These are phyloP conservation scores for Crossocerus cetratus DNA, from an alignment of 2,888 invertebrate genomes.

Conservation along the genomic window DNA sequence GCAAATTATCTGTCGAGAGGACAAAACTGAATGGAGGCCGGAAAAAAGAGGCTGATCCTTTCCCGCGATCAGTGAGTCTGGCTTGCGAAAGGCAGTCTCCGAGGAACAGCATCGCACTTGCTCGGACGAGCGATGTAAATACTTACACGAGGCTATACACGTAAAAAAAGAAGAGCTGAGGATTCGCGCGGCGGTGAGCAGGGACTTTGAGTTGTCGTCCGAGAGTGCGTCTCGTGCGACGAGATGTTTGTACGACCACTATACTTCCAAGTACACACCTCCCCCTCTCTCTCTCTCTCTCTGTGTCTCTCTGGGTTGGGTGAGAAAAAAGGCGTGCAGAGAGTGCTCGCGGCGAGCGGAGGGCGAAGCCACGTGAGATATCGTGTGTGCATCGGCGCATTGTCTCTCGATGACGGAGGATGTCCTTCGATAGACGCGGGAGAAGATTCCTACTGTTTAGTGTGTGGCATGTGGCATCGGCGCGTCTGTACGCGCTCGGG, in stretches of 20 bases:
- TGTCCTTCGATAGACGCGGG: slow-evolving; percentile 48
- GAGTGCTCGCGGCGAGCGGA: slow-evolving; percentile 31
- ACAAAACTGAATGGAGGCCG: background rate
- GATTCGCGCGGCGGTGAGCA: background rate
- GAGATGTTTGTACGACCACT: too few relatives aligned
- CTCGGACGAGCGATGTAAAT: too few relatives aligned
- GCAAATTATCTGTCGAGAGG: background rate
- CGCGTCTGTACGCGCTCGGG: too few relatives aligned
- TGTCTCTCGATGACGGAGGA: slow-evolving; percentile 48
- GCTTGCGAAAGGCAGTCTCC: background rate
- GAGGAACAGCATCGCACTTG: too few relatives aligned
- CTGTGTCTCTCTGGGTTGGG: too few relatives aligned
- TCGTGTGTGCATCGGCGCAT: slow-evolving; percentile 40
- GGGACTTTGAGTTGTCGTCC: background rate
- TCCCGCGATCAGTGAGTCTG: background rate
- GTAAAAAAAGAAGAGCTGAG: background rate
- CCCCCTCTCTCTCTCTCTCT: too few relatives aligned
- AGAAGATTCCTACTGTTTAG: slow-evolving; percentile 15
- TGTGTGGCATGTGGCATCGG: too few relatives aligned
- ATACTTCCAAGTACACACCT: too few relatives aligned
- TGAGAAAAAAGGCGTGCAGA: background rate
- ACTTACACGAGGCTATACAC: background rate
- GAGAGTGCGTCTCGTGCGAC: too few relatives aligned
- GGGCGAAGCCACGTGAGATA: slow-evolving; percentile 36
- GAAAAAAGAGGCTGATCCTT: background rate